Evolutionary conservation across 2,797 vertebrate species (phyloP).

Genomic region (Toxotes lorentzi): DNA sequence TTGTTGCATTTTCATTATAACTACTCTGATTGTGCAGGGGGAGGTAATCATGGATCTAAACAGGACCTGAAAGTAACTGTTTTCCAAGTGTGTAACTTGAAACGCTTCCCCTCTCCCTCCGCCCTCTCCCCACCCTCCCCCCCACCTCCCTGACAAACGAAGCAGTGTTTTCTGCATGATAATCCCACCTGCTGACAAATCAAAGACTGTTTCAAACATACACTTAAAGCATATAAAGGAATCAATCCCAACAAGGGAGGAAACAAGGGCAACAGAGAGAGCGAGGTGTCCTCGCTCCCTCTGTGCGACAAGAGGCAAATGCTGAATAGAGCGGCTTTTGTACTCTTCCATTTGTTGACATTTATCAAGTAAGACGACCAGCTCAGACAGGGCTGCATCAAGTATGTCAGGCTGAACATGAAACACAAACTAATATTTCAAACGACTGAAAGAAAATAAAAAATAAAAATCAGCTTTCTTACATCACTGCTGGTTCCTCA

Average conservation of each 20-base stretch:
- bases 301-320: background rate
- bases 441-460: background rate
- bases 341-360: background rate
- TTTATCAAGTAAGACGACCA: conserved; percentile 14
- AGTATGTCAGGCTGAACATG: background rate
- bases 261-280: conserved; percentile 58
- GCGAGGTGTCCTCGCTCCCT: conserved; percentile 17
- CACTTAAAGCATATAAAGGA: conserved; percentile 68
- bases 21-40: conserved; percentile 71
- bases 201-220: conserved; percentile 71
- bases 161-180: conserved; percentile 76
- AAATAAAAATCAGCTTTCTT: background rate
- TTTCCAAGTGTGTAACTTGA: conserved; percentile 83
- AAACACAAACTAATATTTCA: background rate
- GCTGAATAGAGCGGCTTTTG: background rate
- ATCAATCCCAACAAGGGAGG: conserved; percentile 70
- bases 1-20: conserved; percentile 83
- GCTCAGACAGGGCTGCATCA: background rate
- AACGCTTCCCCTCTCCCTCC: conserved; percentile 35
- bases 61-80: conserved; percentile 79
- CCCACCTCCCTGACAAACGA: conserved; percentile 65
- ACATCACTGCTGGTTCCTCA: background rate
- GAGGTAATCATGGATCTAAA: conserved; percentile 84
- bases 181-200: conserved; percentile 78
- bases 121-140: background rate